Conservation (phyloP, 1,140 invertebrate species). For the Venustaconcha ellipsiformis region DNA sequence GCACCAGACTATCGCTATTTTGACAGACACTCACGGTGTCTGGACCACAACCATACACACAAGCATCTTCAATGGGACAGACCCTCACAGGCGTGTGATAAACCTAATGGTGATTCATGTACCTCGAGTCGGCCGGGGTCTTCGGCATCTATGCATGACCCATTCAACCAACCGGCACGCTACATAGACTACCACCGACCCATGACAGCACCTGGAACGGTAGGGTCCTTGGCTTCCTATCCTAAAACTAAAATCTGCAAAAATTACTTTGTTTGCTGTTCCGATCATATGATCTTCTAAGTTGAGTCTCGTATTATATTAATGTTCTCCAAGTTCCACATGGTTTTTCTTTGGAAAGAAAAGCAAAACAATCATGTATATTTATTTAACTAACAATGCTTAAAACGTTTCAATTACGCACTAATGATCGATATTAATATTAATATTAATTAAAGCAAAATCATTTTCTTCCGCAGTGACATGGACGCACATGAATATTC, state of each 20-base stretch:
- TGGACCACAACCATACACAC: slow-evolving; percentile 44
- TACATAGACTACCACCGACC: slow-evolving; percentile 47
- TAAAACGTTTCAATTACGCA: too few relatives aligned
- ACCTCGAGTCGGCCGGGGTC: slow-evolving; percentile 33
- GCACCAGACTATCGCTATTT: slow-evolving; percentile 46
- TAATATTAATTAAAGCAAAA: too few relatives aligned
- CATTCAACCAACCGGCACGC: slow-evolving; percentile 39
- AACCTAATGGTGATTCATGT: slow-evolving; percentile 20
- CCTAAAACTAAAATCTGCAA: not conserved
- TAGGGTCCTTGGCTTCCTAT: slow-evolving; percentile 17
- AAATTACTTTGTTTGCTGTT: not conserved
- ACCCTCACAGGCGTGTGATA: slow-evolving; percentile 41
- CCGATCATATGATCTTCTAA: too few relatives aligned
- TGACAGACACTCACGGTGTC: slow-evolving; percentile 42
- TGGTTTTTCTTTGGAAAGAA: too few relatives aligned
- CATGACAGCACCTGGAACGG: slow-evolving; percentile 37
- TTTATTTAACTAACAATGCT: too few relatives aligned
- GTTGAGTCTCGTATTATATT: too few relatives aligned
- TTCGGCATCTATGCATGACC: slow-evolving; percentile 22
- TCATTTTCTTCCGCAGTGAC: too few relatives aligned
- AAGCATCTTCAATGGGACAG: slow-evolving; percentile 25
- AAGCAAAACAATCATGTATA: too few relatives aligned
- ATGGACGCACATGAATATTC: too few relatives aligned
- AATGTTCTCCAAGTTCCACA: too few relatives aligned
- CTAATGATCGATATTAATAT: too few relatives aligned